phyloP scores from a whole-genome alignment of 2,113 vertebrate genomes.

The Misgurnus mizolepis region DNA sequence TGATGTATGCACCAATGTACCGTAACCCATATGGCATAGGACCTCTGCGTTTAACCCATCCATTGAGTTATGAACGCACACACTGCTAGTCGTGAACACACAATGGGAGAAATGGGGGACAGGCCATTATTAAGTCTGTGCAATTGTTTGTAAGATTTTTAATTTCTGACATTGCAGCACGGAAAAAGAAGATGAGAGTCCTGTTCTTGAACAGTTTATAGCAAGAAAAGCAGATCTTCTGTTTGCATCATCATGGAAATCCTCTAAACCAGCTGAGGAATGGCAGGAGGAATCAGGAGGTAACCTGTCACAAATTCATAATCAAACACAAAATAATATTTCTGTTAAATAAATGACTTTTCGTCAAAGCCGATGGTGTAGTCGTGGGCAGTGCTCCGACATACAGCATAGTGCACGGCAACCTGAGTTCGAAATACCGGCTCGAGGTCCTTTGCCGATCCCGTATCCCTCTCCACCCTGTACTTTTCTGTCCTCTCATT shows the following conservation, averaged over 20 bases:
- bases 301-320: slow-evolving; percentile 53
- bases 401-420: too few relatives aligned
- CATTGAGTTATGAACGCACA: too few relatives aligned
- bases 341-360: neutral
- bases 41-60: too few relatives aligned
- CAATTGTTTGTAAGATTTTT: neutral
- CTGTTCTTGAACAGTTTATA: slow-evolving; percentile 90
- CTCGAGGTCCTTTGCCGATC: too few relatives aligned
- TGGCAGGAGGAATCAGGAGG: slow-evolving; percentile 82
- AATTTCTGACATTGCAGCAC: slow-evolving; percentile 63
- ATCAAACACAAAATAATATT: neutral
- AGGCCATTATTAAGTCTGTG: neutral
- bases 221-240: slow-evolving; percentile 93
- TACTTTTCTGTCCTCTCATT: too few relatives aligned
- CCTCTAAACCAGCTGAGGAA: slow-evolving; percentile 68
- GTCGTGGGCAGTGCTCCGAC: too few relatives aligned
- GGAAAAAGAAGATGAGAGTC: slow-evolving; percentile 69
- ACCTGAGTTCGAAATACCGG: too few relatives aligned
- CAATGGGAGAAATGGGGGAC: too few relatives aligned
- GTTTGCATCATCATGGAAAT: slow-evolving; percentile 87
- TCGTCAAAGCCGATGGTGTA: neutral
- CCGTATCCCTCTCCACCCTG: too few relatives aligned
- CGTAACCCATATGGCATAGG: too few relatives aligned
- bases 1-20: too few relatives aligned
- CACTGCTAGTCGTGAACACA: too few relatives aligned